Base-by-base conservation (phyloP, 1,140 invertebrate species). In the Zeugodacus cucurbitae region DNA sequence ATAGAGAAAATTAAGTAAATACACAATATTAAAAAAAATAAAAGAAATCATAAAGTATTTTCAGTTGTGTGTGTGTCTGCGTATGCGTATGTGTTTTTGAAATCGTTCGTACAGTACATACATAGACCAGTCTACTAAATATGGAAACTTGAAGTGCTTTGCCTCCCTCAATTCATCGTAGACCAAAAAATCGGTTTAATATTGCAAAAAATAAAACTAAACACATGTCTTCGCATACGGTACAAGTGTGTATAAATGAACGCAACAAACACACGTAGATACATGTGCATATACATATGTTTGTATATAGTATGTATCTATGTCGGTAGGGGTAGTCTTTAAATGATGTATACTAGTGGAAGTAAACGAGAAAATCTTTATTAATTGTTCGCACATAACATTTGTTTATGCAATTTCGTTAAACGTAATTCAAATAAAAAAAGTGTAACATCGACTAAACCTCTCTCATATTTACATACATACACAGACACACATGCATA, bases 361-460 rank as follows among this genome's bases (percentile, higher is more conserved):
- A 82, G 29, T 48, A 82, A 82, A 78, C 74, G 17, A 48, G 37
- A 37, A 78, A 44, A 82, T 29, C 74, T 29, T 82, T 82, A 48
- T 54, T 82, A 82, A 82, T 48, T 48, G 74, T 41, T 82, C 26
- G 17, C 26, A 48, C 41, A n/a, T 54, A 22, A 22, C 11, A 82
- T 82, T 82, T 82, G 74, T 82, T 48, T 54, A 82, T 82, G 74
- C 44, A 82, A 26, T 48, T 82, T 82, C 41, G 48, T 82, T 82
- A 48, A 82, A 82, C 17, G 17, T 11, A 22, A 82, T 54, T 82
- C n/a, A n/a, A 29, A 34, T 82, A 41, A 54, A 82, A 48, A 48
- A 82, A 48, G 41, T 48, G 41, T 29, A 26, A 48, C 41, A 34
- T 29, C n/a, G n/a, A 82, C 74, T 41, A 29, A 82, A 82, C 41